Base-by-base conservation (phyloP, 2,113 vertebrate genomes). In the Australoheros scitulus region DNA sequence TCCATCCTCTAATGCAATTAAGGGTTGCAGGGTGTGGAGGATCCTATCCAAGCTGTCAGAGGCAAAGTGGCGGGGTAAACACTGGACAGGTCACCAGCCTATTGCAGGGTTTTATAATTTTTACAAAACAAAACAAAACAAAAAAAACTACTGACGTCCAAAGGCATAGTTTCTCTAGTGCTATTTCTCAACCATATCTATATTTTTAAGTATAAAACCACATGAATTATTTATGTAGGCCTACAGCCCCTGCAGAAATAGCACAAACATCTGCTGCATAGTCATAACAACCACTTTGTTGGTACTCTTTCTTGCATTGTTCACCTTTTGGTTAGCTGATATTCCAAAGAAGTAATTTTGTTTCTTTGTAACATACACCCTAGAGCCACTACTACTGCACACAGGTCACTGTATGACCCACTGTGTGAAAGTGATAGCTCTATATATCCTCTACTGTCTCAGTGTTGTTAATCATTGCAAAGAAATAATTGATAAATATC, bases 191-290 rank as follows among this genome's bases (percentile, higher is more conserved):
- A 81, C 52, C 32, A 64, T 70, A 81, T 55, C 29, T 36, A 79
- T 59, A 77, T 89, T 76, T 89, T 91, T 85, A 76, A 59, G 79
- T 80, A 61, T 83, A 79, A 83, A 85, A 83, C 76, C 52, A 74
- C 38, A 55, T 87, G 7, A 91, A 83, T 86, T 83, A 89, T 94
- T 87, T 59, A 88, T 76, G 24, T 60, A 8, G 50, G 29, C 75
- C 76, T 29, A 14, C 55, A 68, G 68, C 36, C 79, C 32, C 80
- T 57, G 6, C 47, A 84, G 78, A 82, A 75, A 68, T 43, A 80
- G 58, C 26, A 26, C 20, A 58, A 87, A 89, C 89, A 91, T 77
- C 87, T 89, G 61, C 26, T 58, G 61, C 50, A 34, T 26, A 68
- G 65, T 83, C 43, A 61, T 36, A 86, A 61, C 87, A 88, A 80